Base-by-base conservation (phyloP, 2,113 vertebrate species). In the Perca fluviatilis region DNA sequence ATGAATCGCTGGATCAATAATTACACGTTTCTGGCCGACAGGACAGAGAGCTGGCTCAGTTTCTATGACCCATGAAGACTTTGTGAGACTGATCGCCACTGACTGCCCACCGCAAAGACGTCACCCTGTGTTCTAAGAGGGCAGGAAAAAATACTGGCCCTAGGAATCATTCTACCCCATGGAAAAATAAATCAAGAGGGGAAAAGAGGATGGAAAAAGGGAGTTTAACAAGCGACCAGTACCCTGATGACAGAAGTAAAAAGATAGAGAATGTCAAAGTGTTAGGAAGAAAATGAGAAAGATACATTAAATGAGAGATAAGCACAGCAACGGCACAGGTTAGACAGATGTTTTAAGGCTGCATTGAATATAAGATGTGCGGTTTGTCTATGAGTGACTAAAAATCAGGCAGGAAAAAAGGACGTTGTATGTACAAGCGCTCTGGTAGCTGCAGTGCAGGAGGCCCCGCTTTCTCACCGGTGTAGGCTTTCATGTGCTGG, bases 401-500 rank as follows among this genome's bases (percentile, higher is more conserved):
- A 84, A 93, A 86, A 89, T 89, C 78, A 61, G 47, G 75, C 66
- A 33, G 61, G 85, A 50, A 87, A 89, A 88, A 77, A 25, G 66
- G 67, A 85, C 16, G 70, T 19, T 82, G 49, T 63, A 68, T 46
- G 66, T 64, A 61, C 46, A 56, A 74, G 36, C n/a, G 13, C 57
- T 73, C 50, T 43, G 12, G 80, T 51, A 49, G 75, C 51, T 19
- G 15, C 69, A 25, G 30, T 19, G 15, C 57, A 53, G 30, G 63
- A 79, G 53, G 79, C 71, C 58, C 16, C 0, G 13, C 82, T 87
- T 89, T 93, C 91, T 92, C 91, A 92, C 80, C 78, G 63, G 91
- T 92, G 85, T 92, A 75, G 78, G 66, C 64, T 92, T 93, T 91
- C 90, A 84, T 47, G 10, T 74, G 62, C 91, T 90, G 92, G 89